phyloP scores from a whole-genome alignment of 2,113 vertebrate genomes.

The Mustela nigripes region DNA sequence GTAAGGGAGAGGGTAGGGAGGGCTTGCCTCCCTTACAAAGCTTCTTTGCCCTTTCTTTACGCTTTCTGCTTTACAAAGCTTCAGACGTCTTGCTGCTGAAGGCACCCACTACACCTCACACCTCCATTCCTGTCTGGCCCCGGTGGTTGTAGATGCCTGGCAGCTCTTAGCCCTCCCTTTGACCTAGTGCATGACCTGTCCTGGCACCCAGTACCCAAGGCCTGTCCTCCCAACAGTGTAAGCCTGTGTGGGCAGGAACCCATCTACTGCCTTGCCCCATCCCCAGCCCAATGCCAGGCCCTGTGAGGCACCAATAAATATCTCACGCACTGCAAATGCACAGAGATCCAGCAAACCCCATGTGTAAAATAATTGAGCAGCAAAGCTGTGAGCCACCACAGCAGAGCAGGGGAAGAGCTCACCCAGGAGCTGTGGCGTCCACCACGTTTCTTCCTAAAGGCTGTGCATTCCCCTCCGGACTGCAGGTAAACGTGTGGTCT shows the following conservation, averaged over 20 bases:
- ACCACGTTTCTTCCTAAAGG: not conserved
- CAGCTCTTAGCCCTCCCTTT: not conserved
- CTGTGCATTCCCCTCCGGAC: not conserved
- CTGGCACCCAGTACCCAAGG: not conserved
- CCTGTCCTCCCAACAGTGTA: not conserved
- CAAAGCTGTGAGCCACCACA: not conserved
- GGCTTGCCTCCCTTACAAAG: not conserved
- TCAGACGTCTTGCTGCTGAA: not conserved
- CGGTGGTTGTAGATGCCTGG: not conserved
- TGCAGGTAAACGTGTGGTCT: not conserved
- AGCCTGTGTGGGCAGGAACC: fast-evolving
- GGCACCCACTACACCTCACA: not conserved
- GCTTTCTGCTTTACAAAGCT: not conserved
- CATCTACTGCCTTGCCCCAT: too few species aligned
- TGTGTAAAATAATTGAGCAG: not conserved
- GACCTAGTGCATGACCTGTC: not conserved
- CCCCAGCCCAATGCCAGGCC: not conserved
- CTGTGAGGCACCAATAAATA: not conserved
- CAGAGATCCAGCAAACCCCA: not conserved
- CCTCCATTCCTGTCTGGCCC: not conserved
- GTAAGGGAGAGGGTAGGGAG: not conserved
- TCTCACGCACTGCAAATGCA: not conserved
- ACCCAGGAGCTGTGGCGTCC: too few species aligned
- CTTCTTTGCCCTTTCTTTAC: not conserved
- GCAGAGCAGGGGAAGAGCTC: too few species aligned